A percentile compares a stretch with the other conserved stretches of the same genome.
phyloP scores from a whole-genome alignment of 1,140 invertebrate genomes.

The Prorops nasuta region DNA sequence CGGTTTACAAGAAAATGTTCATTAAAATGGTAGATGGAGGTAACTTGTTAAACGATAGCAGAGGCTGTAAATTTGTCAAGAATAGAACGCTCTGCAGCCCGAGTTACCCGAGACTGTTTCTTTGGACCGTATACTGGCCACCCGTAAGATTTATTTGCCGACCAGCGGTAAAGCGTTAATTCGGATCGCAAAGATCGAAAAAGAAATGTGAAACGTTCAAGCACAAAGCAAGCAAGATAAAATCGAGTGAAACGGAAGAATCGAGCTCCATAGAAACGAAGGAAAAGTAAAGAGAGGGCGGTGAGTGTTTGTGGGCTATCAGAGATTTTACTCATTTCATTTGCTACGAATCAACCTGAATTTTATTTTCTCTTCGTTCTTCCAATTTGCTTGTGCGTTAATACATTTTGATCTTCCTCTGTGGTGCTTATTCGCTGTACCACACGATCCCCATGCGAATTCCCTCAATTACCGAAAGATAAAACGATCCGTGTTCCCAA shows the following conservation, averaged over 20 bases:
- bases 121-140: conserved; percentile 27
- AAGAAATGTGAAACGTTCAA: neutral
- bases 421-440: conserved; percentile 11
- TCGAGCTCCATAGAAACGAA: neutral
- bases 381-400: conserved; percentile 19
- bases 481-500: no score
- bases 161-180: conserved; percentile 31
- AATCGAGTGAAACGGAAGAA: neutral
- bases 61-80: no score
- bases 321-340: conserved; percentile 19
- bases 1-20: no score
- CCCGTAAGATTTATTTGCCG: conserved; percentile 30
- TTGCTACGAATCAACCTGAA: conserved; percentile 12
- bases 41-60: no score
- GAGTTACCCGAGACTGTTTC: no score
- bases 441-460: neutral
- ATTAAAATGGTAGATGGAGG: no score
- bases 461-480: no score
- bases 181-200: conserved; percentile 20
- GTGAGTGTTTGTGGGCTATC: conserved; percentile 1
- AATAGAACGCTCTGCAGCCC: no score
- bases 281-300: neutral
- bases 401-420: conserved; percentile 28
- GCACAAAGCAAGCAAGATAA: neutral
- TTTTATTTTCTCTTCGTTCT: conserved; percentile 18